These are phyloP conservation scores for Drosophila repletoides DNA, from an alignment of 1,140 invertebrate genomes.

Conservation along the genomic window DNA sequence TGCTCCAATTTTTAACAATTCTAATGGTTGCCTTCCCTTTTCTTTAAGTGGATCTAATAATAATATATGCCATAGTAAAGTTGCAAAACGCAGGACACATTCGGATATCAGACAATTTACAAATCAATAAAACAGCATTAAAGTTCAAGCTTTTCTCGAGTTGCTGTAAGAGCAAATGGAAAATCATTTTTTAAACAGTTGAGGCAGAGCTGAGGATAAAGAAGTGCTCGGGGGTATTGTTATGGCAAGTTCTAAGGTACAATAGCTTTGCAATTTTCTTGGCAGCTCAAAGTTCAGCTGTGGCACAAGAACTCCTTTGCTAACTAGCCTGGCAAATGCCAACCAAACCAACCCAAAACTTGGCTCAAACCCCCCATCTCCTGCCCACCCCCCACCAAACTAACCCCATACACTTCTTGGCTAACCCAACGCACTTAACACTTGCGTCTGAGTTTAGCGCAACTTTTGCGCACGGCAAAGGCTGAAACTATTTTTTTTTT, in stretches of 20 bases:
- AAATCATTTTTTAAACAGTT: conserved; percentile 41
- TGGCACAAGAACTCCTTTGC: conserved; percentile 54
- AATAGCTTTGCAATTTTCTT: conserved; percentile 77
- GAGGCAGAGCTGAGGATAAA: background rate
- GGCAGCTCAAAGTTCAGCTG: conserved; percentile 73
- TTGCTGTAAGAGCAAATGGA: background rate
- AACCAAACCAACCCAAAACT: conserved; percentile 7
- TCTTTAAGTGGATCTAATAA: too few relatives aligned
- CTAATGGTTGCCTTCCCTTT: too few relatives aligned
- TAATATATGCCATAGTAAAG: too few relatives aligned
- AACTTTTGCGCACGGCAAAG: conserved; percentile 63
- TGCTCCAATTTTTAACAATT: too few relatives aligned
- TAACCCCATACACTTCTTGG: conserved; percentile 31
- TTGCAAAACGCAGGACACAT: background rate
- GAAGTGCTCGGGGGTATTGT: conserved; percentile 52
- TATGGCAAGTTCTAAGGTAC: conserved; percentile 61
- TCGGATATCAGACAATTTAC: background rate
- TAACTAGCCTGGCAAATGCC: conserved; percentile 62
- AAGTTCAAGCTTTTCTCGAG: conserved; percentile 7
- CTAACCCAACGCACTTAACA: conserved; percentile 78
- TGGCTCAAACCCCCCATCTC: background rate
- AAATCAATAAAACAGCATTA: conserved; percentile 15
- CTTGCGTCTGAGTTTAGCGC: conserved; percentile 75
- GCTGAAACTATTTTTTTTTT: conserved; percentile 33
- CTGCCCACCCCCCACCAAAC: background rate